Evolutionary conservation across 2,797 vertebrate genomes (phyloP), one percentile per base, ranked within the genome.

Genomic region (Aldrovandia affinis): DNA sequence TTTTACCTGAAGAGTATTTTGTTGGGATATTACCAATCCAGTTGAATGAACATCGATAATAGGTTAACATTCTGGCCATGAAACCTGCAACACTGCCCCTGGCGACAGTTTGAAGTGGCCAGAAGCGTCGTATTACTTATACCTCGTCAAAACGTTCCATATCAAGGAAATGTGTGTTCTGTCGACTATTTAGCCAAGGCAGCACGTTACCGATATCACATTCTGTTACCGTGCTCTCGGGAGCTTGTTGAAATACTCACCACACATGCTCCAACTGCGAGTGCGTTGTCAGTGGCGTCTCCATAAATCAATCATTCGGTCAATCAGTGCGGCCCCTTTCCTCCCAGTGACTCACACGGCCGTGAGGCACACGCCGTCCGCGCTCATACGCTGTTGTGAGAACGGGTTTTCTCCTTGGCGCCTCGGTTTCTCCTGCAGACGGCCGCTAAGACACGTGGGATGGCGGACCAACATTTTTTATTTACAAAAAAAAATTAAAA

Each of bases 141-240:
- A 83, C 42, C 14, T 18, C 25, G 68, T 75, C 25, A 36, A 83
- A 73, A 50, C 20, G 52, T 77, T 44, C 36, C 14, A 42, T 73
- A 83, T 57, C 6, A 33, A 55, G 52, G 82, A 83, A 57, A 83
- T 77, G 65, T 57, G 68, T 83, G 50, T 50, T 39, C 33, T 36
- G 8, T 20, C 28, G 2, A 25, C 39, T 28, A 39, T 10, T 14
- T 33, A 14, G 50, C 28, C 2, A 50, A 33, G 1, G 57, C 7
- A 36, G 44, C 65, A 63, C 47, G 33, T 84, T 68, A 70, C 54
- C 73, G 28, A 83, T 83, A 47, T 57, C 81, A 75, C n/a, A 52
- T 79, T 65, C 57, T 42, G 61, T 84, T 80, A 39, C 30, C n/a
- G 4, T 54, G 25, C 83, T 61, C 10, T 33, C 55, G 30, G 70